Percentiles rank a stretch among this genome's conserved stretches.
Conservation (phyloP, 2,888 invertebrate genomes). For the Athalia rosae region DNA sequence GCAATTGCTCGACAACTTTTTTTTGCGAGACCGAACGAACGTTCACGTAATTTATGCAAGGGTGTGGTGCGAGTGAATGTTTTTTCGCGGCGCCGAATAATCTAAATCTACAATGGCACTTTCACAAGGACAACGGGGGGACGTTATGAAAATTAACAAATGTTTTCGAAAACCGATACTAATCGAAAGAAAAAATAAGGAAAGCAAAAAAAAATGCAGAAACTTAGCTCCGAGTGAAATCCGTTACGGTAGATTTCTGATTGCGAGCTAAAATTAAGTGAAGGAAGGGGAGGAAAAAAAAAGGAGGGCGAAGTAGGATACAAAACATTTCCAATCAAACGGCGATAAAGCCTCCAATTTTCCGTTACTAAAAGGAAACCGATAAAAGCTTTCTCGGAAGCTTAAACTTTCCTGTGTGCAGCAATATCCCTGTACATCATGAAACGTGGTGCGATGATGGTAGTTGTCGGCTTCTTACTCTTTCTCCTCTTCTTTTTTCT, state of each 20-base stretch:
- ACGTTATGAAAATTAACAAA: too few species aligned
- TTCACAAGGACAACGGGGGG: too few species aligned
- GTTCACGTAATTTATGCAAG: too few species aligned
- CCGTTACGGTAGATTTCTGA: not conserved
- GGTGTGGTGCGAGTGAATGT: too few species aligned
- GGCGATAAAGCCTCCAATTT: slow-evolving; percentile 64
- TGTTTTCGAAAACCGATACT: too few species aligned
- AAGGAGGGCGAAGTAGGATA: slow-evolving; percentile 47
- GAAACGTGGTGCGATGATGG: not conserved
- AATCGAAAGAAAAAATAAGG: too few species aligned
- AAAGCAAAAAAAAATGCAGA: too few species aligned
- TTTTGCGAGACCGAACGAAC: too few species aligned
- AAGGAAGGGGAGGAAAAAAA: not conserved
- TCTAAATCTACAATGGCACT: too few species aligned
- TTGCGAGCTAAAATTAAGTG: not conserved
- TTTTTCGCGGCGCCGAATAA: too few species aligned
- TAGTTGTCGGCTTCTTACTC: slow-evolving; percentile 20
- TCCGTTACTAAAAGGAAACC: slow-evolving; percentile 55
- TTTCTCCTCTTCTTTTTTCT: slow-evolving; percentile 31
- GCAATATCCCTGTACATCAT: slow-evolving; percentile 29
- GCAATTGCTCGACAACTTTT: too few species aligned
- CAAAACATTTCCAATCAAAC: slow-evolving; percentile 62
- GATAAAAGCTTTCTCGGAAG: slow-evolving; percentile 50
- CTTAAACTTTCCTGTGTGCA: slow-evolving; percentile 43
- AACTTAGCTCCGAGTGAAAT: not conserved